Evolutionary conservation across 1,140 invertebrate genomes (phyloP).

Genomic region (Kradibia gibbosae): DNA sequence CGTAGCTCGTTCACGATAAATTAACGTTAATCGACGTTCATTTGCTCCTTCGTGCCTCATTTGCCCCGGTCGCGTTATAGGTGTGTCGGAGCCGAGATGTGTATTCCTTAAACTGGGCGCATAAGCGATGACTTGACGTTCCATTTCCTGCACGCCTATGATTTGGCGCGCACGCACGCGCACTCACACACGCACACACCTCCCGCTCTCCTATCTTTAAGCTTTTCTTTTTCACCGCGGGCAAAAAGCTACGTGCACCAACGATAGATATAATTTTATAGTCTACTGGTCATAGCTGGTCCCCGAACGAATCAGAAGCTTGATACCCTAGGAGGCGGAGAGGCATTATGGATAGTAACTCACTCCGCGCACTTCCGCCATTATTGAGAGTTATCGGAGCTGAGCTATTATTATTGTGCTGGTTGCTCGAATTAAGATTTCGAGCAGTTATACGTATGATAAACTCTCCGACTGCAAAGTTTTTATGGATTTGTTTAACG

Average conservation of each 20-base stretch:
- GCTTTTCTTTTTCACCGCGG: constrained; percentile 5
- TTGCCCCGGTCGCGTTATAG: constrained; percentile 2
- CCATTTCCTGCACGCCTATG: constrained; percentile 48
- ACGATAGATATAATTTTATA: constrained; percentile 17
- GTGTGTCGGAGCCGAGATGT: constrained; percentile 18
- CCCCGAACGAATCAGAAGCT: neutral
- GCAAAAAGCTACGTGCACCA: neutral
- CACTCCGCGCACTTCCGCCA: neutral
- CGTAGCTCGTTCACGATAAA: constrained; percentile 53
- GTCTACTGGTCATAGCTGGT: neutral
- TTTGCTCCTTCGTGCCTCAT: constrained; percentile 39
- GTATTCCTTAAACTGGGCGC: neutral
- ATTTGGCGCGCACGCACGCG: too few species aligned
- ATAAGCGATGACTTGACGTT: constrained; percentile 27
- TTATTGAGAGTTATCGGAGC: neutral
- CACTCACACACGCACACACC: too few species aligned
- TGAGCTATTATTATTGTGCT: neutral
- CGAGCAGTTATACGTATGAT: too few species aligned
- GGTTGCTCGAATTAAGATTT: neutral
- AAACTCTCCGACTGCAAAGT: too few species aligned
- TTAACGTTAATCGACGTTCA: constrained; percentile 48
- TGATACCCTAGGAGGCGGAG: neutral
- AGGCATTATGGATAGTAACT: constrained; percentile 2
- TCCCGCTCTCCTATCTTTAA: too few species aligned
- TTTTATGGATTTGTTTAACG: too few species aligned